These are phyloP conservation scores for Ophion costatus DNA, from an alignment of 2,888 invertebrate species.

Conservation along the genomic window DNA sequence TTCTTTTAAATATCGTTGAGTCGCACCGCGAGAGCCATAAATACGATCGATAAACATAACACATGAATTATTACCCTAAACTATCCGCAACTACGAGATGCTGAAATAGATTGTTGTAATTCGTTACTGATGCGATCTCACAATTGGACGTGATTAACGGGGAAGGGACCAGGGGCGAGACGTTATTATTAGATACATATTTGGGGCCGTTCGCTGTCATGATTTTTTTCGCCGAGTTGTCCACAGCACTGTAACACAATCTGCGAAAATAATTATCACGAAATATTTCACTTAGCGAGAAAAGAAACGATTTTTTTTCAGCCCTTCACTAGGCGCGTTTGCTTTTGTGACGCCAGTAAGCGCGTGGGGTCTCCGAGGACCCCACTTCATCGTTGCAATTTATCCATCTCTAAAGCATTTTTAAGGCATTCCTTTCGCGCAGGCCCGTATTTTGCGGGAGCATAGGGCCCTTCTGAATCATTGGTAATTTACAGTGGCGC, in stretches of 20 bases:
- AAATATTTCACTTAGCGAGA: background rate
- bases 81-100: constrained; percentile 57
- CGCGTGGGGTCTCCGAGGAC: too few species aligned
- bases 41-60: constrained; percentile 55
- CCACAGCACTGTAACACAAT: constrained; percentile 40
- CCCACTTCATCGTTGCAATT: too few species aligned
- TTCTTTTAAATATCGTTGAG: constrained; percentile 23
- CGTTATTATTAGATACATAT: constrained; percentile 72
- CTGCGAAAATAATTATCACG: background rate
- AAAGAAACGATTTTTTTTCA: background rate
- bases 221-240: constrained; percentile 64
- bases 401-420: too few species aligned
- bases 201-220: constrained; percentile 60
- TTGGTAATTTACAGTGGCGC: too few species aligned
- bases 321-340: background rate
- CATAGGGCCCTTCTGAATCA: too few species aligned
- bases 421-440: too few species aligned
- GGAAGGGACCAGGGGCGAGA: constrained; percentile 39
- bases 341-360: background rate
- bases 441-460: too few species aligned
- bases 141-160: constrained; percentile 69
- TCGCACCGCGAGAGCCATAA: constrained; percentile 53
- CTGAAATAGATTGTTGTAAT: constrained; percentile 64
- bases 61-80: constrained; percentile 45
- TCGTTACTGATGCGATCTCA: constrained; percentile 74